These are phyloP conservation scores for Trachelus iudaicus DNA, from an alignment of 2,888 invertebrate species.

Conservation along the genomic window DNA sequence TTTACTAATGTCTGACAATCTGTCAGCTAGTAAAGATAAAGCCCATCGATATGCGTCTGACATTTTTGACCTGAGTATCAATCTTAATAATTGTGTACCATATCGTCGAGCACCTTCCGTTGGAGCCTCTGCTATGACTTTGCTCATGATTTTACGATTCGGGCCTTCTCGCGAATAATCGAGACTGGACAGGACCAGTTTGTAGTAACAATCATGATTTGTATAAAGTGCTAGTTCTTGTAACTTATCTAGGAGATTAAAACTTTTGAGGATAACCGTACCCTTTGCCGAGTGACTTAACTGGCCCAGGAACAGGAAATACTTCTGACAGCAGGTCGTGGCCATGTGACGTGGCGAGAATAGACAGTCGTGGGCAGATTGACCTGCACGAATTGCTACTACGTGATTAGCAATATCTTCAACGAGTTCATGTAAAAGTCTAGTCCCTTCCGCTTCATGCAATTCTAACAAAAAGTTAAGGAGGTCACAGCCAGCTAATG, in stretches of 20 bases:
- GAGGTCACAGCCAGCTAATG: conserved; percentile 78
- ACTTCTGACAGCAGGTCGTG: conserved; percentile 92
- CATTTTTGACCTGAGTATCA: conserved; percentile 82
- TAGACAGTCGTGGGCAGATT: conserved; percentile 85
- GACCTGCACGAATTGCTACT: conserved; percentile 76
- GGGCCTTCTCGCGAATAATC: conserved; percentile 85
- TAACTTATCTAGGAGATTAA: conserved; percentile 66
- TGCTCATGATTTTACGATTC: conserved; percentile 74
- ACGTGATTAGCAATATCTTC: conserved; percentile 83
- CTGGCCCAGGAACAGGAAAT: conserved; percentile 93
- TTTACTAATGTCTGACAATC: conserved; percentile 85
- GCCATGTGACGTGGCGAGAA: conserved; percentile 90
- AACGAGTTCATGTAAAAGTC: conserved; percentile 81
- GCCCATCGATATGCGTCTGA: conserved; percentile 88
- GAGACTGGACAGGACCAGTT: conserved; percentile 90
- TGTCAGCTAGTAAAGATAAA: conserved; percentile 83
- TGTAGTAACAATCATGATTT: conserved; percentile 92
- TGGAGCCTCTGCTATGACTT: conserved; percentile 67
- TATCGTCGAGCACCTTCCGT: conserved; percentile 78
- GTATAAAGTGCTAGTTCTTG: conserved; percentile 83
- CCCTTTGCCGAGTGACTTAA: conserved; percentile 80
- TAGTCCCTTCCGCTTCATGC: conserved; percentile 77
- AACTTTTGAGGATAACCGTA: conserved; percentile 75
- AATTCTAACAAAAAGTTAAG: conserved; percentile 78
- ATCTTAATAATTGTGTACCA: conserved; percentile 90